Base-by-base conservation (phyloP, 2,888 invertebrate species). In the Diogma glabrata region DNA sequence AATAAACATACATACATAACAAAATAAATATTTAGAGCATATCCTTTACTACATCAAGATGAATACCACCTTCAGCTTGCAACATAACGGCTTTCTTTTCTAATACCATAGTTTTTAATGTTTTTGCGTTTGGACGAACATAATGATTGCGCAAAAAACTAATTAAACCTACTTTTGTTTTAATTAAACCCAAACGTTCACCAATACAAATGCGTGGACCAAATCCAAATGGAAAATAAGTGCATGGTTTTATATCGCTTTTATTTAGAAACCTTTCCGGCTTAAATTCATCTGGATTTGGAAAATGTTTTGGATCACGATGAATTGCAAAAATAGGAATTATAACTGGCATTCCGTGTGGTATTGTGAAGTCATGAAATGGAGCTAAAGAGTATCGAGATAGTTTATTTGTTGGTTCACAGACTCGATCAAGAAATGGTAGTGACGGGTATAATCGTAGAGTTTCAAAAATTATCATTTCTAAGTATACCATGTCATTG, bases 401-500 rank as follows among this genome's bases (percentile, higher is more conserved):
- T n/a, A n/a, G n/a, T n/a, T n/a, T n/a, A 0, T 53, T 61, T 0
- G 56, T 19, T 9, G 20, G 53, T 6, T 64, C 64, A 50, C 67
- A 70, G 30, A 62, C 59, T 12, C 71, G 60, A 55, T 71, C 70
- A 23, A 71, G 53, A 52, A 68, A 65, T 3, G 71, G 67, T 7
- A 69, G 45, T 0, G 66, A 60, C 1, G 71, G 70, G 58, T 71
- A 71, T 48, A 70, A 54, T 2, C 71, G 62, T 28, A 70, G 54
- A 9, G 63, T 62, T 55, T 71, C 70, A 57, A 57, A 16, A 63
- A 57, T 17, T 61, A 67, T 70, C 59, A 68, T 70, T 51, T 73
- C 69, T 57, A 75, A 59, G 55, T 72, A 74, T 23, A 64, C 60
- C 66, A 75, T 60, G 6, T 69, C 65, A 2, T 64, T 61, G 9